Conservation (phyloP, 2,888 invertebrate species). For the Neoitamus cyanurus region DNA sequence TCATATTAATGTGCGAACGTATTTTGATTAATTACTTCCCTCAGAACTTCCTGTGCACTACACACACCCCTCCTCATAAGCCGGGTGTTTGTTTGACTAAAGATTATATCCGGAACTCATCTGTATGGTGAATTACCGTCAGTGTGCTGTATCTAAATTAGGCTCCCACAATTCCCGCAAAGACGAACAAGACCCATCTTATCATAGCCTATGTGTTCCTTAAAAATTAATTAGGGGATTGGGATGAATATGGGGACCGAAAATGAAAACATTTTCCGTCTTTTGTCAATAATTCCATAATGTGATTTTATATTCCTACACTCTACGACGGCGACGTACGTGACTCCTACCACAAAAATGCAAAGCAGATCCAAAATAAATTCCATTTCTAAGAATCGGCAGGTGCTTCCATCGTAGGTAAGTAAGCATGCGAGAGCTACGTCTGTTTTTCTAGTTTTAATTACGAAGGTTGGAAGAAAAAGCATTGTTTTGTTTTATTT, state of each 20-base stretch:
- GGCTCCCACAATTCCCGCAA: background rate
- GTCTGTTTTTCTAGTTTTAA: too few relatives aligned
- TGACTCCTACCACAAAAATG: too few relatives aligned
- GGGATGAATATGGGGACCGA: background rate
- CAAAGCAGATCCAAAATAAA: too few relatives aligned
- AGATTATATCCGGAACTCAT: background rate
- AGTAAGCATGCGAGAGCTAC: too few relatives aligned
- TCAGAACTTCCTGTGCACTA: background rate
- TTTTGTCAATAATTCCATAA: too few relatives aligned
- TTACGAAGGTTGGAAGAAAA: too few relatives aligned
- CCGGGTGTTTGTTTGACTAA: background rate
- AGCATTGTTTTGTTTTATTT: too few relatives aligned
- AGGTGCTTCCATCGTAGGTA: too few relatives aligned
- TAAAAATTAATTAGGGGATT: background rate
- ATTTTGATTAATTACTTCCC: constrained; percentile 1
- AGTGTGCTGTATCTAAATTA: background rate
- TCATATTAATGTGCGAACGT: constrained; percentile 1
- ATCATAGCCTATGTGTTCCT: background rate
- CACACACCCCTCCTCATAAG: background rate
- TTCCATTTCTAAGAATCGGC: too few relatives aligned
- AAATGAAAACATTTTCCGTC: too few relatives aligned
- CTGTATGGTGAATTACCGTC: background rate
- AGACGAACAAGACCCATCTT: background rate
- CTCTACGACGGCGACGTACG: too few relatives aligned
- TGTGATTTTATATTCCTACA: too few relatives aligned